Evolutionary conservation across 1,140 invertebrate species (phyloP).

Genomic region (Brachionus sp.): DNA sequence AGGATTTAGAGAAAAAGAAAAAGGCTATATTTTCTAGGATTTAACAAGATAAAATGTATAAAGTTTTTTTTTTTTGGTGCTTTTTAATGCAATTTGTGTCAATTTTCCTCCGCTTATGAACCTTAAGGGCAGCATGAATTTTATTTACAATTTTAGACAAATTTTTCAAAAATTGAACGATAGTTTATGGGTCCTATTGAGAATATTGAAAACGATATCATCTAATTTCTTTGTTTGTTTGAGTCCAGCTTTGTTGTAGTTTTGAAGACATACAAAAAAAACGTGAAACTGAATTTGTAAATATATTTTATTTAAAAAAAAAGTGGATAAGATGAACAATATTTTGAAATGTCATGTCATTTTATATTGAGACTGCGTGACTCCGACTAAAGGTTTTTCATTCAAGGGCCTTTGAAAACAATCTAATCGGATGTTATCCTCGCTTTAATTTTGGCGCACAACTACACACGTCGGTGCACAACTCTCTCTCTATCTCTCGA

Average conservation of each 20-base stretch:
- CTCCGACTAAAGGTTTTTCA: not conserved
- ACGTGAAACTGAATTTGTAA: constrained; percentile 17
- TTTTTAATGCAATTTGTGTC: constrained; percentile 5
- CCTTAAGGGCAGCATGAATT: constrained; percentile 3
- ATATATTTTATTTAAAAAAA: constrained; percentile 6
- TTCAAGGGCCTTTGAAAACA: not conserved
- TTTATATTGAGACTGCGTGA: not conserved
- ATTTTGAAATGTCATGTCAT: not conserved
- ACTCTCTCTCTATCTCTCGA: not conserved
- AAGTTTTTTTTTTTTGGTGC: constrained; percentile 24
- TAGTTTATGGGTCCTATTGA: not conserved
- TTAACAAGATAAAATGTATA: not conserved
- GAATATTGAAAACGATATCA: constrained; percentile 8
- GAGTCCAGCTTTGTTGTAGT: not conserved
- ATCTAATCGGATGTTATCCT: not conserved
- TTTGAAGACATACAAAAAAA: not conserved
- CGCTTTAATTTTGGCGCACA: not conserved
- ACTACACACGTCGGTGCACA: not conserved
- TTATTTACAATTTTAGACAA: constrained; percentile 25
- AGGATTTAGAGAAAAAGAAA: not conserved
- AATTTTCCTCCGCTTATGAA: constrained; percentile 15
- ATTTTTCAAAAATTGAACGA: constrained; percentile 2
- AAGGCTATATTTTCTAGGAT: not conserved
- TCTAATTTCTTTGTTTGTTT: not conserved
- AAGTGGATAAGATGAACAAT: constrained; percentile 11